Evolutionary conservation across 2,113 vertebrate species (phyloP).

Genomic region (Silurus glanis): DNA sequence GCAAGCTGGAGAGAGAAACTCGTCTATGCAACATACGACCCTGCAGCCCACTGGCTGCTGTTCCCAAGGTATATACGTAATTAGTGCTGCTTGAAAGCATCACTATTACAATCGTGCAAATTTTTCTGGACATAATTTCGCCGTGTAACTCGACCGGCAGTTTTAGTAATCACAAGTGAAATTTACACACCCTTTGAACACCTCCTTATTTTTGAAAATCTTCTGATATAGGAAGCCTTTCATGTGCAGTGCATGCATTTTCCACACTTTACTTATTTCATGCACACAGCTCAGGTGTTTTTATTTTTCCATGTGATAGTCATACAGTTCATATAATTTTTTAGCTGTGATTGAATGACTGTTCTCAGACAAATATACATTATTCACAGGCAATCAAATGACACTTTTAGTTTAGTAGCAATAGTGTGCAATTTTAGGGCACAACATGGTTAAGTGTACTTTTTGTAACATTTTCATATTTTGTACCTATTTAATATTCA

Average conservation of each 20-base stretch:
- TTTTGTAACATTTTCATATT: neutral
- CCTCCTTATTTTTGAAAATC: neutral
- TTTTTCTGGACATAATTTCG: no score
- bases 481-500: neutral
- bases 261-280: neutral
- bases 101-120: no score
- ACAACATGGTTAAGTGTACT: neutral
- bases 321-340: neutral
- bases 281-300: neutral
- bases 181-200: neutral
- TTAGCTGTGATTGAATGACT: neutral
- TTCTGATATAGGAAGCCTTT: neutral
- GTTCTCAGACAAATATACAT: neutral
- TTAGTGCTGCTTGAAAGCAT: no score
- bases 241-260: neutral
- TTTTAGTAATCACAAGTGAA: no score
- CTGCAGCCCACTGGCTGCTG: slow-evolving; percentile 71
- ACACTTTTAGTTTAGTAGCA: neutral
- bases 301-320: neutral
- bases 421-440: neutral
- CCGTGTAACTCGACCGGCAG: no score
- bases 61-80: slow-evolving; percentile 68
- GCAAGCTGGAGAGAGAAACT: slow-evolving; percentile 79
- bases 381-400: neutral
- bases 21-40: slow-evolving; percentile 77